A percentile compares a stretch with the other conserved stretches of the same genome.
Conservation (phyloP, 2,113 vertebrate species). For the Reinhardtius hippoglossoides region DNA sequence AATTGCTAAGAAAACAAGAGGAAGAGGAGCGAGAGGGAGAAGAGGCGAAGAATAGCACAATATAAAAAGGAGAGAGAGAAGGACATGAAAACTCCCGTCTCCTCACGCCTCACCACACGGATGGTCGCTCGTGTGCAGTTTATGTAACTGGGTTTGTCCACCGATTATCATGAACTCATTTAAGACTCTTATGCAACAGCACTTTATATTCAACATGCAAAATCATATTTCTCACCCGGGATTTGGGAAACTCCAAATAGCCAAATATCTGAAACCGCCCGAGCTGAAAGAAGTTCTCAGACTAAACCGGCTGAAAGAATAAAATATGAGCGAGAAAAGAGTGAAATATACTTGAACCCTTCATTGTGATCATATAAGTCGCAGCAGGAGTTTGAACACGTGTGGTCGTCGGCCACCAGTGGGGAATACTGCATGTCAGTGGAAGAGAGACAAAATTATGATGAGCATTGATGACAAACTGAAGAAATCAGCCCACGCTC, state of each 20-base stretch:
- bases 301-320: conserved; percentile 8
- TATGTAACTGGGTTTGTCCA: conserved; percentile 63
- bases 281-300: conserved; percentile 22
- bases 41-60: background rate
- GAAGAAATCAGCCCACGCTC: background rate
- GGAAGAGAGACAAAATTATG: too few relatives aligned
- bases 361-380: conserved; percentile 2
- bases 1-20: conserved; percentile 28
- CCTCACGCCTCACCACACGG: conserved; percentile 1
- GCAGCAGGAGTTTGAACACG: background rate
- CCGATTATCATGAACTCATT: conserved; percentile 49
- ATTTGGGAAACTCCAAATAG: conserved; percentile 28
- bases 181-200: conserved; percentile 57
- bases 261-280: conserved; percentile 36
- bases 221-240: conserved; percentile 34
- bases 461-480: too few relatives aligned
- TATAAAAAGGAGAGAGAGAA: background rate
- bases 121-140: conserved; percentile 37
- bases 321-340: background rate
- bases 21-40: background rate
- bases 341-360: background rate
- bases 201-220: conserved; percentile 53
- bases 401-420: conserved; percentile 6
- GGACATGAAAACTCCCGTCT: background rate
- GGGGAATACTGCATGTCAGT: too few relatives aligned